Percentiles rank a stretch among this genome's conserved stretches.
phyloP scores from a whole-genome alignment of 2,113 vertebrate species.

The Cinclus mexicanus region DNA sequence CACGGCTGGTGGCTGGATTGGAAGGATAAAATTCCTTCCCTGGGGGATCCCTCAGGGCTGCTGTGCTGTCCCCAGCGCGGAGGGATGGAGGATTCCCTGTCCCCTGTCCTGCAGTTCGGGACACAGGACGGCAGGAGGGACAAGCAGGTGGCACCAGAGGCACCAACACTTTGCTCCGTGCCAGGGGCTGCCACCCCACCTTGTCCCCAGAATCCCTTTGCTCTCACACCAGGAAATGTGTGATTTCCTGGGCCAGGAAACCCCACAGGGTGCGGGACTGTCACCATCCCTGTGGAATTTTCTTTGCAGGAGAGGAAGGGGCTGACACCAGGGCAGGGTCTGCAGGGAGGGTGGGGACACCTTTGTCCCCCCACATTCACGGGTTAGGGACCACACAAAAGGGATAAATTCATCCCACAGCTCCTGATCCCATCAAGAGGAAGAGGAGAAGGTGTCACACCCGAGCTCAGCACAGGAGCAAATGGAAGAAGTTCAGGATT shows the following conservation, averaged over 20 bases:
- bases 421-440: neutral
- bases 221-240: no score
- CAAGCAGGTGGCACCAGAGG: neutral
- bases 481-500: neutral
- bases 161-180: neutral
- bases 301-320: neutral
- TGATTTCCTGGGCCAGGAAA: no score
- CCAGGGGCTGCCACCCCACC: neutral
- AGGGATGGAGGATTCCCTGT: neutral
- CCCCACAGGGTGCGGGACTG: no score
- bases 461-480: neutral
- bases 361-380: neutral
- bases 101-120: neutral
- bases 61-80: neutral
- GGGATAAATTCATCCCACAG: neutral
- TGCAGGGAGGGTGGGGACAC: neutral
- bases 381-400: neutral
- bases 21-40: neutral
- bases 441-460: neutral
- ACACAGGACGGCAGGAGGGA: neutral
- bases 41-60: neutral
- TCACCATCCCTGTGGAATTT: neutral
- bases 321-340: neutral
- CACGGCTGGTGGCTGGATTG: neutral
- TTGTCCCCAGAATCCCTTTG: neutral